Conservation (phyloP, 2,113 vertebrate species). For the Cygnus buccinator region DNA sequence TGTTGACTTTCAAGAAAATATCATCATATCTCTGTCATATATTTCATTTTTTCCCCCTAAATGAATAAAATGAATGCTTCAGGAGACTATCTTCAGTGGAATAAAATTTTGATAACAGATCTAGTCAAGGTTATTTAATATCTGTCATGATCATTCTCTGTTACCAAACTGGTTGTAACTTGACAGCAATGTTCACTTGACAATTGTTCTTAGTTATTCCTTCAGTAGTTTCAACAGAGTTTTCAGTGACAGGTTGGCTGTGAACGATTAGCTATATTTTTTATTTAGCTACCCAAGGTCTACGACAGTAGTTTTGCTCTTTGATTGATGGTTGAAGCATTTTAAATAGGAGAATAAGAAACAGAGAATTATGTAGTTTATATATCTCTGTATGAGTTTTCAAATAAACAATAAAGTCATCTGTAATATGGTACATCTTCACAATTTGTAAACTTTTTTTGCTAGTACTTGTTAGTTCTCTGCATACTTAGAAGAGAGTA, state of each 20-base stretch:
- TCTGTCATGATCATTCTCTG: neutral
- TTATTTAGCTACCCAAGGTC: neutral
- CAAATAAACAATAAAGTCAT: neutral
- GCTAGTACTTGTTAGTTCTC: neutral
- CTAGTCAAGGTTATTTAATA: neutral
- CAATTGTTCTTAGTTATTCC: neutral
- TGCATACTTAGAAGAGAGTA: neutral
- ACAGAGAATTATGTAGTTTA: neutral
- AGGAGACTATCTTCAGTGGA: neutral
- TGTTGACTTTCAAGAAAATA: neutral
- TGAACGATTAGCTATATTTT: neutral
- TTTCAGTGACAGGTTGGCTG: neutral
- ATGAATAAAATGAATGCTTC: neutral
- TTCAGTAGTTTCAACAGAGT: neutral
- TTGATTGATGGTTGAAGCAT: neutral
- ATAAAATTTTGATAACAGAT: neutral
- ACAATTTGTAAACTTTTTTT: neutral
- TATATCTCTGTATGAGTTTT: neutral
- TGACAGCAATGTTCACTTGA: neutral
- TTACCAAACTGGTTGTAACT: neutral
- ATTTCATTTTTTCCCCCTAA: neutral
- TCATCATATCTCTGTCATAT: neutral
- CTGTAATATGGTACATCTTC: neutral
- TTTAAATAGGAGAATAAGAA: neutral
- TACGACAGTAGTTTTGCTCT: accelerated